These are phyloP conservation scores for Cyphomyrus plagiostoma DNA, from an alignment of 2,113 vertebrate genomes.

Conservation along the genomic window DNA sequence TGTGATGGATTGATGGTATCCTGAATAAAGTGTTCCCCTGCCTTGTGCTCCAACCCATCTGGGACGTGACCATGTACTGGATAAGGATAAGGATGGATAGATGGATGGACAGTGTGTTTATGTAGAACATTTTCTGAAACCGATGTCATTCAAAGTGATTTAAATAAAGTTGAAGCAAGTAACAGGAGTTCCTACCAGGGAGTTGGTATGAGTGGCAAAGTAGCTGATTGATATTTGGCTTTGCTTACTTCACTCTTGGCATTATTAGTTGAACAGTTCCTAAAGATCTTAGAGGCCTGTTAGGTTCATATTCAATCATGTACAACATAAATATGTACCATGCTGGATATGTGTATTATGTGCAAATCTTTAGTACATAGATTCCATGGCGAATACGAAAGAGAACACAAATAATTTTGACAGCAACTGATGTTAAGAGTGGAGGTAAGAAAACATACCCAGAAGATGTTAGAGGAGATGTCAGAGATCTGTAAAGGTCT, in stretches of 20 bases:
- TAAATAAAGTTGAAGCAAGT: background rate
- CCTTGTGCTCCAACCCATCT: background rate
- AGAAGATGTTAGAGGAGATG: background rate
- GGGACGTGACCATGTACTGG: background rate
- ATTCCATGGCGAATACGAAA: background rate
- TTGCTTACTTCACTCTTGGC: background rate
- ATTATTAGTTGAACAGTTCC: background rate
- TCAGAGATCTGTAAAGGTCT: background rate
- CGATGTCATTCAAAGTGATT: background rate
- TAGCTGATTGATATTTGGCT: background rate
- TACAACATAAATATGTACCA: background rate
- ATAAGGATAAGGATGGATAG: background rate
- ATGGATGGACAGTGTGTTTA: background rate
- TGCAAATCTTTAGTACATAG: background rate
- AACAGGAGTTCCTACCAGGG: background rate
- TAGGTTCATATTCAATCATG: background rate
- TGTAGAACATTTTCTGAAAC: background rate
- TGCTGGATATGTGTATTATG: background rate
- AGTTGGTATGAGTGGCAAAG: background rate
- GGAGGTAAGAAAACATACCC: background rate
- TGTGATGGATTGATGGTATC: background rate
- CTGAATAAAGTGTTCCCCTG: background rate
- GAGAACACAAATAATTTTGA: background rate
- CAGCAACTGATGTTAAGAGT: background rate
- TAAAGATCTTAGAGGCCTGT: background rate